Evolutionary conservation across 2,113 vertebrate genomes (phyloP).

Genomic region (Tauraco erythrolophus): DNA sequence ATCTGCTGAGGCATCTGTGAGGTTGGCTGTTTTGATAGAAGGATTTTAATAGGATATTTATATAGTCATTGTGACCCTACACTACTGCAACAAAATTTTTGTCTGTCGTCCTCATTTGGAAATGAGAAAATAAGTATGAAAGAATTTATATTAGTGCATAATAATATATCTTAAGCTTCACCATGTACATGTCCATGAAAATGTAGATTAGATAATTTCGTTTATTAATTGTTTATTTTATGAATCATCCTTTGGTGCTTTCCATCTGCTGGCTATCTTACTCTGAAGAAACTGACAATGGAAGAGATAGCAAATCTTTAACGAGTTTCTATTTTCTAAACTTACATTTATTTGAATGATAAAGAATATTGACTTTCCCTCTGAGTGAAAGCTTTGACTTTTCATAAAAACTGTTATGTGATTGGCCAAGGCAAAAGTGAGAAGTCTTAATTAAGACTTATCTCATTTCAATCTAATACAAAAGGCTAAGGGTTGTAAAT

Average conservation of each 20-base stretch:
- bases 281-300: neutral
- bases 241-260: neutral
- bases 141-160: neutral
- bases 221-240: neutral
- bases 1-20: neutral
- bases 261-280: neutral
- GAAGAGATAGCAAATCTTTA: neutral
- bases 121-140: neutral
- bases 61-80: neutral
- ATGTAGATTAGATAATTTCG: neutral
- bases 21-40: neutral
- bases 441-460: neutral
- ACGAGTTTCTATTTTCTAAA: neutral
- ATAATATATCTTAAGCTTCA: neutral
- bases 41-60: neutral
- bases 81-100: neutral
- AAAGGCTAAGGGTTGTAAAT: neutral
- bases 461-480: neutral
- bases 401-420: neutral
- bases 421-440: neutral
- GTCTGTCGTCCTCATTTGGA: rapidly evolving
- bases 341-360: neutral
- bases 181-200: neutral
- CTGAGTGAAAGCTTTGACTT: neutral
- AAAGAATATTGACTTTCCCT: neutral